Conservation (phyloP, 2,888 invertebrate genomes). For the Mythimna albipuncta region DNA sequence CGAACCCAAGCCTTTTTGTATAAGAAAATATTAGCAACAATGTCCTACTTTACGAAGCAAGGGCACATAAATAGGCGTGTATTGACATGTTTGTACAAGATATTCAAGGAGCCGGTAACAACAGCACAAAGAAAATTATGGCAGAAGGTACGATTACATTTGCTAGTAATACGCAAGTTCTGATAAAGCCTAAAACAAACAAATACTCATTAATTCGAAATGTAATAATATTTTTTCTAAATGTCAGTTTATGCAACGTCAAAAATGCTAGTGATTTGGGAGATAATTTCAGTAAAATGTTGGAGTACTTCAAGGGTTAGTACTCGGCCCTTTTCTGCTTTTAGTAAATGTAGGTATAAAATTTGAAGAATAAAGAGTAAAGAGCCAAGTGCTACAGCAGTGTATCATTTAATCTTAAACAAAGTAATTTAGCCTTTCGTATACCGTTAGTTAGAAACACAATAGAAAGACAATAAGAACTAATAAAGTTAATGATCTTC, state of each 20-base stretch:
- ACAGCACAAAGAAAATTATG: background rate
- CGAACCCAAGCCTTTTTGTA: constrained; percentile 35
- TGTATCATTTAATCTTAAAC: too few relatives aligned
- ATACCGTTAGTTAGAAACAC: too few relatives aligned
- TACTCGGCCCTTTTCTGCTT: background rate
- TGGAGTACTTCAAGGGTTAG: background rate
- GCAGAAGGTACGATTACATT: constrained; percentile 29
- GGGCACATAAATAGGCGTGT: constrained; percentile 63
- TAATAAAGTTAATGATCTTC: too few relatives aligned
- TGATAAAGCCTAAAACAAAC: background rate
- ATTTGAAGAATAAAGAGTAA: background rate
- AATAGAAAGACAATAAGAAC: too few relatives aligned
- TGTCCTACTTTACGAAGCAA: constrained; percentile 41
- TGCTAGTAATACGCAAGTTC: background rate
- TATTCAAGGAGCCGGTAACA: constrained; percentile 50
- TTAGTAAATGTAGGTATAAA: accelerated
- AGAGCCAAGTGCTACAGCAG: background rate
- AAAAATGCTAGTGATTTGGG: background rate
- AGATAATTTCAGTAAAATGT: background rate
- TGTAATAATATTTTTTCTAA: background rate
- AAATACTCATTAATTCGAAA: too few relatives aligned
- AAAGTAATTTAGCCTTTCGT: background rate
- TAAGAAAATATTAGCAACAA: constrained; percentile 52
- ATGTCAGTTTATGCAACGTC: background rate
- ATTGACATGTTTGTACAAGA: constrained; percentile 72